Conservation (phyloP, 1,140 invertebrate species). For the Drosophila baimaii region DNA sequence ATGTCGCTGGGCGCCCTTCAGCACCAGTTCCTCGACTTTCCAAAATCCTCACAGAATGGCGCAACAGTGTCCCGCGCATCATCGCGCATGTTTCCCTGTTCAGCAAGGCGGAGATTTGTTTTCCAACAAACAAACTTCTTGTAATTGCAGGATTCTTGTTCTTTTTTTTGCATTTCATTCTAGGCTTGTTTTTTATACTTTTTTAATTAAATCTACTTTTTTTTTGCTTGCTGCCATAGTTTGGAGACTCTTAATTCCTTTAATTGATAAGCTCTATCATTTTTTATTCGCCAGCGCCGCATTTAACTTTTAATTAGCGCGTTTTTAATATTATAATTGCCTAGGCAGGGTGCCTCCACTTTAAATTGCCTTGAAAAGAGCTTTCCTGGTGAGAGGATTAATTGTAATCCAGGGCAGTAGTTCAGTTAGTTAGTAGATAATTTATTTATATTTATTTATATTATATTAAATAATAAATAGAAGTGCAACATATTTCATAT, state of each 20-base stretch:
- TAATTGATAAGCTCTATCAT: conserved; percentile 13
- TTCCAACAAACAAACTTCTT: conserved; percentile 60
- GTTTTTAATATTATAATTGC: conserved; percentile 25
- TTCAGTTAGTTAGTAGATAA: too few species aligned
- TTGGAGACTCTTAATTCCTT: conserved; percentile 4
- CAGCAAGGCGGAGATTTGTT: conserved; percentile 56
- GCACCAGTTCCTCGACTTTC: neutral
- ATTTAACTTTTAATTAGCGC: conserved; percentile 49
- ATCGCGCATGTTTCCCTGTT: conserved; percentile 66
- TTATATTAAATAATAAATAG: too few species aligned
- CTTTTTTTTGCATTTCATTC: neutral
- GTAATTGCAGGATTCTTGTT: conserved; percentile 14
- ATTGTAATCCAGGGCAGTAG: too few species aligned
- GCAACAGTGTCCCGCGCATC: conserved; percentile 66
- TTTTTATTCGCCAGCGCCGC: neutral
- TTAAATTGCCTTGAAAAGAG: conserved; percentile 16
- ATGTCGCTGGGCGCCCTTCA: conserved; percentile 51
- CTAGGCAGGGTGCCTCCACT: neutral
- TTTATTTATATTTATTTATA: too few species aligned
- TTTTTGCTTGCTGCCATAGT: conserved; percentile 23
- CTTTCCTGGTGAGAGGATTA: neutral
- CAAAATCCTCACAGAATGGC: conserved; percentile 6
- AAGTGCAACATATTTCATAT: too few species aligned
- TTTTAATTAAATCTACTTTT: conserved; percentile 28
- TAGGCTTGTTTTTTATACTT: neutral